These are phyloP conservation scores for Drosophila meridionalis DNA, from an alignment of 2,888 invertebrate species.

Conservation along the genomic window DNA sequence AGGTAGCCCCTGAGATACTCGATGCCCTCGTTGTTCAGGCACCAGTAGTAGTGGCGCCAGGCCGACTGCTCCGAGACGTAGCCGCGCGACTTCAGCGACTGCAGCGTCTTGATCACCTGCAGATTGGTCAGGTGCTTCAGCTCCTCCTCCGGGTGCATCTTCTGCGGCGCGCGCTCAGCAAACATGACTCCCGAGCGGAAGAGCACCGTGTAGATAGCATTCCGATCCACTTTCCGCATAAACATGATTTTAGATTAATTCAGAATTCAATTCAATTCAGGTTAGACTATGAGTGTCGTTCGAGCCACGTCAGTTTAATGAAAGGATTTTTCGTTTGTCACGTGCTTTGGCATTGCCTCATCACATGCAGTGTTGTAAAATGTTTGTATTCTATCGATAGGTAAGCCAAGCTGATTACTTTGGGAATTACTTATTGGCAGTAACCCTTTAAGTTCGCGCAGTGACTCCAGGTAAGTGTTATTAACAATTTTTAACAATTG, in stretches of 20 bases:
- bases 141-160: constrained; percentile 25
- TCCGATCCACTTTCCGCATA: constrained; percentile 26
- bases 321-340: not conserved
- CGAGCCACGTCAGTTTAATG: not conserved
- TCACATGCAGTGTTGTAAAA: not conserved
- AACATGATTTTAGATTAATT: constrained; percentile 20
- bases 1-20: constrained; percentile 37
- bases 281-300: no score
- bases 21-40: constrained; percentile 45
- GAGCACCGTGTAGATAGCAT: constrained; percentile 34
- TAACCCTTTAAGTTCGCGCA: no score
- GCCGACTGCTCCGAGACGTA: constrained; percentile 42
- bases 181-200: constrained; percentile 43
- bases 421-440: no score
- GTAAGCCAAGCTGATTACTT: no score
- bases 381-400: not conserved
- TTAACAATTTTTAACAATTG: no score
- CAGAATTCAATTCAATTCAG: not conserved
- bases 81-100: constrained; percentile 48
- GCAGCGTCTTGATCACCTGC: constrained; percentile 45
- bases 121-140: constrained; percentile 43
- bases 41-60: constrained; percentile 52
- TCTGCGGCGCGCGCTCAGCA: constrained; percentile 35
- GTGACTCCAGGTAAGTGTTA: no score
- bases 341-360: not conserved